Evolutionary conservation across 1,140 invertebrate species (phyloP), one percentile per base, ranked within the genome.

Genomic region (Listronotus oregonensis): DNA sequence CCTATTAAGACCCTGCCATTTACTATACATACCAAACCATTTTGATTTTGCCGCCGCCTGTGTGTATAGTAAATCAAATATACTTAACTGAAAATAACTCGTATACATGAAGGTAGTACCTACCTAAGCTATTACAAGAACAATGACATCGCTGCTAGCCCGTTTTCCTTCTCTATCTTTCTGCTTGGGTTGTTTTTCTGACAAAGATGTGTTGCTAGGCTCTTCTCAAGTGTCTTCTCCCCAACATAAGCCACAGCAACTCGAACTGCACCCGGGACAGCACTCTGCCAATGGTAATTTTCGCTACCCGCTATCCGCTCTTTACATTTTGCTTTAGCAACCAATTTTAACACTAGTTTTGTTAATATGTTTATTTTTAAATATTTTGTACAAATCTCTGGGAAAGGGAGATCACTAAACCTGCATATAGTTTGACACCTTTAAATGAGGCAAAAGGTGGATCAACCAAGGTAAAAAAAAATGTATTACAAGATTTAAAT

Each of bases 201-300:
- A 75, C 65, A 72, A 70, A 72, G 73, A 75, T 75, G 76, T 77
- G 71, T 81, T 79, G 78, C 78, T 85, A 88, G 89, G 87, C 77
- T 82, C 87, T 77, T 90, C 88, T 79, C 85, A 86, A 82, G 82
- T 85, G 73, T 85, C 87, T 78, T 87, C 89, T 78, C 88, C 89
- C 70, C 82, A 86, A 73, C 84, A 86, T 80, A 85, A 86, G 81
- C 84, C 77, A 68, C 75, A 84, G 77, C 88, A 90, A 80, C 85
- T 91, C 78, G 89, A 91, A 80, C 84, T 91, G 77, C 87, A 87
- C 82, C 85, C 88, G 71, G 84, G 82, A 79, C 82, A 85, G 74
- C 83, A 84, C 79, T 90, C 89, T 81, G 84, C 87, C 78, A 90
- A 90, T 84, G 89, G 89, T 90, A 86, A 71, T 58, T 78, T 76